Evolutionary conservation across 2,888 invertebrate genomes (phyloP).

Genomic region (Acanthosepion lycidas): DNA sequence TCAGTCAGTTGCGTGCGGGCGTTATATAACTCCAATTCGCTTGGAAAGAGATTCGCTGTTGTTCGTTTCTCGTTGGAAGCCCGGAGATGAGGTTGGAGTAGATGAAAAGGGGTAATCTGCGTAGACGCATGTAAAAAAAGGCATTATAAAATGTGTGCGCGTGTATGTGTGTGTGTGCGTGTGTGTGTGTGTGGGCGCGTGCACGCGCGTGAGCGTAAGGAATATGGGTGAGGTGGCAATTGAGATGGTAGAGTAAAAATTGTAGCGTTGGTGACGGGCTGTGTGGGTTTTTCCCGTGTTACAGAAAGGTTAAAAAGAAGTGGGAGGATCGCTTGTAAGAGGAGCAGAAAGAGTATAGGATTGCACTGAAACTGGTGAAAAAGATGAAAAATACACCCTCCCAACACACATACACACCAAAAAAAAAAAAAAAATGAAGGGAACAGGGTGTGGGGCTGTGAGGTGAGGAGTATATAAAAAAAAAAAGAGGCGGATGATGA

Average conservation of each 20-base stretch:
- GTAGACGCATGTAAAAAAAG: no score
- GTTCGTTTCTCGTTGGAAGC: not conserved
- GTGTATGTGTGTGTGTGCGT: not conserved
- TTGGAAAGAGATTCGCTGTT: no score
- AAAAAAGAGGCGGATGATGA: not conserved
- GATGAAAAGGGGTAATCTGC: not conserved
- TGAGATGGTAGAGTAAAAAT: no score
- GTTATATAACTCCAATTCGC: not conserved
- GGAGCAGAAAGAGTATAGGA: not conserved
- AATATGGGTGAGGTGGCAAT: not conserved
- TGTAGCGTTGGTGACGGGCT: no score
- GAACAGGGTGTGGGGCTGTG: not conserved
- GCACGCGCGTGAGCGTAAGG: not conserved
- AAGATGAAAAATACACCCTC: not conserved
- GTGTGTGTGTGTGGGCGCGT: not conserved
- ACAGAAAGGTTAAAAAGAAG: conserved; percentile 14
- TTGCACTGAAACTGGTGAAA: not conserved
- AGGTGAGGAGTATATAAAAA: no score
- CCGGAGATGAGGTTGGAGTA: not conserved
- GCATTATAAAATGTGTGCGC: not conserved
- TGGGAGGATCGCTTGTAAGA: not conserved
- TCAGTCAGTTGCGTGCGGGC: not conserved
- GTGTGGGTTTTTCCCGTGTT: not conserved
- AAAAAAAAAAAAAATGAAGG: not conserved
- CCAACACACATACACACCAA: not conserved